Evolutionary conservation across 2,797 vertebrate genomes (phyloP), one percentile per base, ranked within the genome.

Genomic region (Rhabdomys pumilio): DNA sequence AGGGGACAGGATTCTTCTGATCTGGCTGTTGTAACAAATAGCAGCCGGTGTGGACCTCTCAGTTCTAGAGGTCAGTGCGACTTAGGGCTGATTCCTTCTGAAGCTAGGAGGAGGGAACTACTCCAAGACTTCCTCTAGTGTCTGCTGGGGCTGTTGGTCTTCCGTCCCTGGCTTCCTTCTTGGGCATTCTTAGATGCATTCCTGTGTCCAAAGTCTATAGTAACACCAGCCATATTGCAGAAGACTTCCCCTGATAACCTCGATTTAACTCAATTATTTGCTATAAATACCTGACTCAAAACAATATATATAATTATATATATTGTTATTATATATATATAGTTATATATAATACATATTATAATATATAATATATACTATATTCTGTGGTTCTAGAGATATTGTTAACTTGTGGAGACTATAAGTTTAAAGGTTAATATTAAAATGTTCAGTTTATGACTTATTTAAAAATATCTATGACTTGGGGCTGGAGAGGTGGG

Each of bases 131-230:
- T 72, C 26, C 34, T 11, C 34, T 14, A 7, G 3, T 20, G 24
- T 11, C n/a, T 14, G 72, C 4, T 13, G 61, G 12, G 17, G 7
- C 59, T 26, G 41, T n/a, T 3, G 2, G 1, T 15, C n/a, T 26
- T 57, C 26, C 44, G 4, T 15, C 31, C 9, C 59, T 14, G 19
- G 38, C 19, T 50, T 44, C n/a, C 69, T 59, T 61, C 57, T 12
- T 1, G 0, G 6, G 26, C 22, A 1, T 0, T 76, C 34, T 81
- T 2, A 1, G 69, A 10, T n/a, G 13, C 11, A 2, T 6, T 4
- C 72, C 31, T 34, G 1, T 50, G 59, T 81, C n/a, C 89, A 20
- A 0, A 9, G 31, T 26, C 47, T n/a, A 1, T 12, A 31, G 83
- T 55, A 22, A 44, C 7, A 22, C 15, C 3, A 9, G 80, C 50